Percentiles rank a stretch among this genome's conserved stretches.
Evolutionary conservation across 2,113 vertebrate genomes (phyloP).

Genomic region (Pyxicephalus adspersus): DNA sequence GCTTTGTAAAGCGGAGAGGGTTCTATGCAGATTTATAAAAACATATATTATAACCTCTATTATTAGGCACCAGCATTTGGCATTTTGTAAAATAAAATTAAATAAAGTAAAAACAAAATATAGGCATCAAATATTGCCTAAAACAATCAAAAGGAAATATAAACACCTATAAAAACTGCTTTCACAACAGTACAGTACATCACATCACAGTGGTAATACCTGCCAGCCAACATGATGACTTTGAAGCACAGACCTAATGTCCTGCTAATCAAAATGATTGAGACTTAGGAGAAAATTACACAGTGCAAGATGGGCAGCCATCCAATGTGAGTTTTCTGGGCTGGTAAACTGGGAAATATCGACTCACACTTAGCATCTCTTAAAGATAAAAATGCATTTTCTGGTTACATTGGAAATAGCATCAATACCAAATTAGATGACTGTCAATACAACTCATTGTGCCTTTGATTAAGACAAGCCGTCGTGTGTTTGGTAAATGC

Average conservation of each 20-base stretch:
- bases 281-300: conserved; percentile 36
- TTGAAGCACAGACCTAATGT: conserved; percentile 36
- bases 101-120: conserved; percentile 4
- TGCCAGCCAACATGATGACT: conserved; percentile 34
- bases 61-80: not conserved
- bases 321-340: conserved; percentile 7
- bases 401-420: not conserved
- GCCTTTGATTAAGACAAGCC: conserved; percentile 5
- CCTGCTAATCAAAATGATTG: conserved; percentile 49
- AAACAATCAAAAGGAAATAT: too few species aligned
- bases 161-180: conserved; percentile 8
- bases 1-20: too few species aligned
- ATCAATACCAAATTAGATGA: conserved; percentile 23
- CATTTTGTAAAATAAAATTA: conserved; percentile 20
- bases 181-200: conserved; percentile 34
- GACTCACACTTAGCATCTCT: conserved; percentile 14
- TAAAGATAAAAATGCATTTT: conserved; percentile 37
- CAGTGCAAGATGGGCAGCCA: conserved; percentile 10
- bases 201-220: conserved; percentile 5
- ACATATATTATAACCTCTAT: too few species aligned
- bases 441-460: conserved; percentile 22
- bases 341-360: conserved; percentile 34
- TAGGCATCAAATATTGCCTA: conserved; percentile 20
- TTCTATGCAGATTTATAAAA: too few species aligned
- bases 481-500: not conserved